A percentile compares a stretch with the other conserved stretches of the same genome.
Conservation (phyloP, 2,888 invertebrate genomes). For the Cantharis lateralis region DNA sequence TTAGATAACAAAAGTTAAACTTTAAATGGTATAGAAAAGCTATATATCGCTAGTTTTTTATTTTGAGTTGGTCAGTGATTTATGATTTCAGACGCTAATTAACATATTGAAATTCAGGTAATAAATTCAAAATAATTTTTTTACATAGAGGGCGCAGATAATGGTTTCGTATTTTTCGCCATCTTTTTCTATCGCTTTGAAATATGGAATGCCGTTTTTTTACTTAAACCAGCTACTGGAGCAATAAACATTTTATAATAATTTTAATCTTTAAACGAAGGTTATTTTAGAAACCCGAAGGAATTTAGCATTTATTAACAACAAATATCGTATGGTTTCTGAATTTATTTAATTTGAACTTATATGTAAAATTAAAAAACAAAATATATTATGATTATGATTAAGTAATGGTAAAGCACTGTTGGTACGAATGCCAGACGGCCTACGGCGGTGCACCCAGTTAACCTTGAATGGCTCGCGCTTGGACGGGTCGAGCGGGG, state of each 20-base stretch:
- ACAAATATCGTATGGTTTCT: background rate
- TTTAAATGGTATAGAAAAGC: background rate
- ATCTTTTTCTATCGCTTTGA: background rate
- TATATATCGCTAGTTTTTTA: background rate
- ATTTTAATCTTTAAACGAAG: background rate
- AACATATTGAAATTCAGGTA: background rate
- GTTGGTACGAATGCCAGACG: constrained; percentile 36
- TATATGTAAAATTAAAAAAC: background rate
- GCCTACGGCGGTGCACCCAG: constrained; percentile 39
- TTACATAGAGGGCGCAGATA: background rate
- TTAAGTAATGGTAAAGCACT: constrained; percentile 36
- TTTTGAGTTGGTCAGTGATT: background rate
- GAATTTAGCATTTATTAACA: background rate
- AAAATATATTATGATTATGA: constrained; percentile 7
- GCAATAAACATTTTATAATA: background rate
- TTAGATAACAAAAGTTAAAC: background rate
- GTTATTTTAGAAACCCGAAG: background rate
- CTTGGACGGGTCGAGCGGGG: constrained; percentile 32
- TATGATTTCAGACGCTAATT: background rate
- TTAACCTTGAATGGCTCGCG: constrained; percentile 41
- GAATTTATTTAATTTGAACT: background rate
- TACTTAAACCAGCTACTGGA: background rate
- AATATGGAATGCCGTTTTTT: background rate
- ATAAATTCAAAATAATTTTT: background rate
- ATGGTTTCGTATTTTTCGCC: background rate